Evolutionary conservation across 2,113 vertebrate species (phyloP).

Genomic region (Pterocles orientalis): DNA sequence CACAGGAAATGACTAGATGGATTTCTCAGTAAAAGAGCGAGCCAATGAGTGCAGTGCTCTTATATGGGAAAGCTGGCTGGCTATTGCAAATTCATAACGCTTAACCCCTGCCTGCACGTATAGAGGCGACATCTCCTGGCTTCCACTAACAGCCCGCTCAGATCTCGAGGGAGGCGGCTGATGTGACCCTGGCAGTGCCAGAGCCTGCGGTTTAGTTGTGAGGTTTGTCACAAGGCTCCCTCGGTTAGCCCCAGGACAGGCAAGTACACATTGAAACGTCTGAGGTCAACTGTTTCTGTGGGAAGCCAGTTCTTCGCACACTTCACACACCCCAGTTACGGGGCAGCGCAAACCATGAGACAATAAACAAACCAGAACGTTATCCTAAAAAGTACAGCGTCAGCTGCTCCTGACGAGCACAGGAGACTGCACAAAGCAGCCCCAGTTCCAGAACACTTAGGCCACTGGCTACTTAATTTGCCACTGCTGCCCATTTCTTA

Average conservation of each 20-base stretch:
- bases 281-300: neutral
- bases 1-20: slow-evolving; percentile 49
- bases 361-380: accelerated
- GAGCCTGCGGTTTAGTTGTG: neutral
- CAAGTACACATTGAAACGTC: accelerated
- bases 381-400: neutral
- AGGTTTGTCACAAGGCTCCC: neutral
- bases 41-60: slow-evolving; percentile 49
- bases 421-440: neutral
- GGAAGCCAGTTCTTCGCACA: neutral
- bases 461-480: neutral
- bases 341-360: neutral
- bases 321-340: neutral
- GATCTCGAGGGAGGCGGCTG: neutral
- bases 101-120: slow-evolving; percentile 45
- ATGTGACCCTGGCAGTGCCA: neutral
- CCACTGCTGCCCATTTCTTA: neutral
- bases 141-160: neutral
- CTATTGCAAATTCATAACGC: neutral
- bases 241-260: neutral
- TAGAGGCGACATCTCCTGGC: neutral
- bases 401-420: neutral
- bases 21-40: slow-evolving; percentile 35
- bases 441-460: neutral
- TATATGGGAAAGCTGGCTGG: slow-evolving; percentile 64